These are phyloP conservation scores for Amphiura filiformis DNA, from an alignment of 35 echinoderm and acorn worm genomes.

Conservation along the genomic window DNA sequence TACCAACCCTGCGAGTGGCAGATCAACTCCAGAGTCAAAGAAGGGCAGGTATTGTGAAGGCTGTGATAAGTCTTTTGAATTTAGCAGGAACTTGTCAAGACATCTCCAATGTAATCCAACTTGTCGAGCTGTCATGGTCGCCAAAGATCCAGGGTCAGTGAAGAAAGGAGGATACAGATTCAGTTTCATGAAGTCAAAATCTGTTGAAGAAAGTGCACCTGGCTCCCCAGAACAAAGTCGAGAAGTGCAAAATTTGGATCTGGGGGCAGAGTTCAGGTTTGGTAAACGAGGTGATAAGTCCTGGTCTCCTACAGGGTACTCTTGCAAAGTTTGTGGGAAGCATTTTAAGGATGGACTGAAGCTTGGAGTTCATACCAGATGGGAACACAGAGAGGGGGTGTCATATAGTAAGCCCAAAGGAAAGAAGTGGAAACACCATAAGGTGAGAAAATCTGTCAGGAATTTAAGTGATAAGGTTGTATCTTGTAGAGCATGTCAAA, in stretches of 20 bases:
- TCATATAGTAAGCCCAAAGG: not conserved
- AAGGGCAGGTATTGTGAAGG: not conserved
- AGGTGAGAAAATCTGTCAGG: not conserved
- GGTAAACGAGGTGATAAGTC: not conserved
- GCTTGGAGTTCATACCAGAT: not conserved
- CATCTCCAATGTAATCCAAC: not conserved
- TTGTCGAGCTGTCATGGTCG: not conserved
- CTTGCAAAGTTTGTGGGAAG: not conserved
- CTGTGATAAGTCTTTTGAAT: not conserved
- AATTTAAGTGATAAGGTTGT: not conserved
- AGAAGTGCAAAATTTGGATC: not conserved
- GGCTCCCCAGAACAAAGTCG: not conserved
- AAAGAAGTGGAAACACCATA: not conserved
- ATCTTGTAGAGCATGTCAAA: not conserved
- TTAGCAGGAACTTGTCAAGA: not conserved
- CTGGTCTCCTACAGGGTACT: not conserved
- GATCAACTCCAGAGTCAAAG: not conserved
- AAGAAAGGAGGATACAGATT: not conserved
- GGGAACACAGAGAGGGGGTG: not conserved
- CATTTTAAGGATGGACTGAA: not conserved
- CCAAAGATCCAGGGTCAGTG: not conserved
- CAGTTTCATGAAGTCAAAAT: not conserved
- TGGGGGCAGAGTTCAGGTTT: not conserved
- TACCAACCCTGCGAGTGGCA: not conserved
- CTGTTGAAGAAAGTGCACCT: not conserved